Base-by-base conservation (phyloP, 2,888 invertebrate species). In the Lucinisca nassula region DNA sequence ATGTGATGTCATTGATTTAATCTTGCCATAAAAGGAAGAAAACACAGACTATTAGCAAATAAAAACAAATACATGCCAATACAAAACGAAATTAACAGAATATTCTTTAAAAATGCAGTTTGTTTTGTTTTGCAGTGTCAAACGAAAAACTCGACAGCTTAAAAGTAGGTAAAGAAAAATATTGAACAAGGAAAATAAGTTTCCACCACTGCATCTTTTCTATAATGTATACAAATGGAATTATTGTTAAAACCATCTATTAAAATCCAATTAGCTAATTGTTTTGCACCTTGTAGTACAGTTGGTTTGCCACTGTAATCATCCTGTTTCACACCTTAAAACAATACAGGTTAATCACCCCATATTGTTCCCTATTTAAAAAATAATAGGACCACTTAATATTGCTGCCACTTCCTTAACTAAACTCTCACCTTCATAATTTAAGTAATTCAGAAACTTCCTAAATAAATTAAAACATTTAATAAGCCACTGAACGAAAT, bases 301-400 rank as follows among this genome's bases (percentile, higher is more conserved):
- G 4, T n/a, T 55, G 17, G 55, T 17, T 35, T 67, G 21, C 32
- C 67, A 67, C 67, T 35, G 10, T n/a, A 35, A 35, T 67, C 67
- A 67, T 67, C 67, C 67, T 67, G 67, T 67, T 30, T 35, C 27
- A 67, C 67, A 67, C 67, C 67, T 67, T 67, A 24, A 67, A 67
- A 67, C 67, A 67, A 35, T 35, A 12, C 35, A 35, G 67, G 17
- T 30, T 35, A 67, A 32, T 35, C 35, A 32, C 35, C 2, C 35
- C 24, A 21, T 21, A 35, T 35, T 67, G 8, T 6, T 27, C 24
- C 32, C 27, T 35, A n/a, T 1, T n/a, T 10, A 24, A 21, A 35
- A 21, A 67, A 67, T 3, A 67, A 67, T 17, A 8, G 17, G 35
- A 4, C 35, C 67, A 67, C 67, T 67, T 67, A 67, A 35, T 30